Base-by-base conservation (phyloP, 2,113 vertebrate species). In the Eublepharis macularius region DNA sequence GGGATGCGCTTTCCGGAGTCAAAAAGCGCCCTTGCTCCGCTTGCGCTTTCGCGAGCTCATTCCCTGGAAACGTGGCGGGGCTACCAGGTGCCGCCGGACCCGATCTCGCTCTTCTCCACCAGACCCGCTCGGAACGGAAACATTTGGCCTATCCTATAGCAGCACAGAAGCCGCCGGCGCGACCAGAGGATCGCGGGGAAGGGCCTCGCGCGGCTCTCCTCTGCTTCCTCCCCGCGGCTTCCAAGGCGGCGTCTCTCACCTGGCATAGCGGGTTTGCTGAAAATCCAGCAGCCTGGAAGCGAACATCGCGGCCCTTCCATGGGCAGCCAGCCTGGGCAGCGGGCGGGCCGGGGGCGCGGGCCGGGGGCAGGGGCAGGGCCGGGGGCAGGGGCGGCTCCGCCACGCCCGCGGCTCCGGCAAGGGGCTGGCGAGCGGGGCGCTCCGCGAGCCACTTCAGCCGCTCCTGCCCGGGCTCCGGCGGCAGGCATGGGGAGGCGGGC, bases 221-320 rank as follows among this genome's bases (percentile, higher is more conserved):
- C n/a, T n/a, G n/a, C n/a, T n/a, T n/a, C n/a, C n/a, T n/a, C n/a
- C n/a, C n/a, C n/a, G n/a, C n/a, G n/a, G n/a, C n/a, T n/a, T n/a
- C n/a, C n/a, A n/a, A n/a, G n/a, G n/a, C n/a, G n/a, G n/a, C n/a
- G 7, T 29, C 2, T 36, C 91, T 96, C 97, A 99, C 98, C 98
- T 98, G 89, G 97, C 97, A 85, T 97, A 97, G 90, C 95, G 97
- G 9, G 97, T 98, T 94, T 96, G 97, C 96, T 97, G 98, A 84
- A 98, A 97, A 94, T 98, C 98, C 97, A 98, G 97, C 89, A 96
- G 89, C 88, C 95, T 87, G 86, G 93, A 94, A 63, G 83, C 82
- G 77, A 96, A 92, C 96, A 97, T 96, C 93, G 86, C 88, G 89
- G 78, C 91, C 65, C 76, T 94, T 92, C 96, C 96, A 96, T 96